These are phyloP conservation scores for Pangasius macronema DNA, from an alignment of 2,797 vertebrate species.

Conservation along the genomic window DNA sequence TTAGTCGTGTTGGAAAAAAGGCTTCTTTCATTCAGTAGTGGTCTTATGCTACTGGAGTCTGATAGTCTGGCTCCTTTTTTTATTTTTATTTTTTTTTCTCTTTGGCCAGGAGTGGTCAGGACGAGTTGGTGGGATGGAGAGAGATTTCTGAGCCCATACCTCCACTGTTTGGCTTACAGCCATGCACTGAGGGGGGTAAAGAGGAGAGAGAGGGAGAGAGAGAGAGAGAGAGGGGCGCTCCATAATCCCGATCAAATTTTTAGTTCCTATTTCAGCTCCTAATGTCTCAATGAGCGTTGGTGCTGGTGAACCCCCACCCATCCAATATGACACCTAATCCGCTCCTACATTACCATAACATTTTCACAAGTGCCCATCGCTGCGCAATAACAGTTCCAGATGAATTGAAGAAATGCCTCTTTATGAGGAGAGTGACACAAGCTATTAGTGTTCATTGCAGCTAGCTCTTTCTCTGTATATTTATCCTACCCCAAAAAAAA, in stretches of 20 bases:
- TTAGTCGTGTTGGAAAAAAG: conserved; percentile 72
- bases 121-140: conserved; percentile 52
- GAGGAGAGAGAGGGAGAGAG: neutral
- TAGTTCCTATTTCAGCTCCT: conserved; percentile 20
- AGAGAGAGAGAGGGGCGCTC: conserved; percentile 21
- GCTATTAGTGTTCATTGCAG: conserved; percentile 68
- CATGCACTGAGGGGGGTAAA: conserved; percentile 32
- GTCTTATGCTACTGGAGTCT: conserved; percentile 73
- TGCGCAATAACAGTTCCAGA: conserved; percentile 67
- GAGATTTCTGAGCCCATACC: conserved; percentile 74
- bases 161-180: conserved; percentile 81
- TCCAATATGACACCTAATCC: conserved; percentile 69
- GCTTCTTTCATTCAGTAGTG: conserved; percentile 71
- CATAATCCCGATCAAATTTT: conserved; percentile 42
- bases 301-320: conserved; percentile 26
- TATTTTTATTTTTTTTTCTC: conserved; percentile 43
- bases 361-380: conserved; percentile 73
- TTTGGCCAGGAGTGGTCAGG: conserved; percentile 61
- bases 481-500: conserved; percentile 60
- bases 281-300: conserved; percentile 1
- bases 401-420: conserved; percentile 71
- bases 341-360: conserved; percentile 71
- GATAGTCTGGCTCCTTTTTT: conserved; percentile 72
- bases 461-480: conserved; percentile 63
- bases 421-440: conserved; percentile 72